phyloP scores from a whole-genome alignment of 2,113 vertebrate genomes.

The Bos indicus region DNA sequence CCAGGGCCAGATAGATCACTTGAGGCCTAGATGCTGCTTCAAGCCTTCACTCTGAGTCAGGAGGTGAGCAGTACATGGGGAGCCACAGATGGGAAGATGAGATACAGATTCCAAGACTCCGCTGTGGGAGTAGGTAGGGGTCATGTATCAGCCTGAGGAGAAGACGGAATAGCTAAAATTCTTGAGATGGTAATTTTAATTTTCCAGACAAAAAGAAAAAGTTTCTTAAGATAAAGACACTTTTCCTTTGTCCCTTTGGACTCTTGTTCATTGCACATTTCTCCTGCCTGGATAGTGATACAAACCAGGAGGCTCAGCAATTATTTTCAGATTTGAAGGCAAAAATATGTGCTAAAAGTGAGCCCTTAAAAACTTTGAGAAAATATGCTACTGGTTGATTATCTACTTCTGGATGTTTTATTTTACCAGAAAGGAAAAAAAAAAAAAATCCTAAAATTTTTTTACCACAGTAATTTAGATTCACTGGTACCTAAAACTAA shows the following conservation, averaged over 20 bases:
- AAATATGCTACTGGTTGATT: background rate
- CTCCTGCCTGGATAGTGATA: background rate
- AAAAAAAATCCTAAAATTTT: background rate
- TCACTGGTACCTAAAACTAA: background rate
- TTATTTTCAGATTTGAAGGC: background rate
- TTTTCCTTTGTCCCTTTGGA: background rate
- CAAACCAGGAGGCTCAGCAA: background rate
- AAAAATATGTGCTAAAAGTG: background rate
- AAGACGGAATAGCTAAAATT: background rate
- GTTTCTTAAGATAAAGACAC: background rate
- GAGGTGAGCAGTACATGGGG: no score
- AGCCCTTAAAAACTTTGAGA: background rate
- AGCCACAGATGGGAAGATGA: background rate
- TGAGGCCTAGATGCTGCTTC: background rate
- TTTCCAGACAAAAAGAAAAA: background rate
- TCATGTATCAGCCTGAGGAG: background rate
- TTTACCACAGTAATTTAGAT: background rate
- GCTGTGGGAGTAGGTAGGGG: background rate
- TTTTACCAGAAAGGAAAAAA: background rate
- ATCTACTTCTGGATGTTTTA: background rate
- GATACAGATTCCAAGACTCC: background rate
- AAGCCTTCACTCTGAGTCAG: fast-evolving
- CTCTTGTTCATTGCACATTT: background rate
- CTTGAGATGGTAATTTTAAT: background rate
- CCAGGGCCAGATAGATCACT: background rate